These are phyloP conservation scores for Thunnus maccoyii DNA, from an alignment of 2,113 vertebrate genomes.

Conservation along the genomic window DNA sequence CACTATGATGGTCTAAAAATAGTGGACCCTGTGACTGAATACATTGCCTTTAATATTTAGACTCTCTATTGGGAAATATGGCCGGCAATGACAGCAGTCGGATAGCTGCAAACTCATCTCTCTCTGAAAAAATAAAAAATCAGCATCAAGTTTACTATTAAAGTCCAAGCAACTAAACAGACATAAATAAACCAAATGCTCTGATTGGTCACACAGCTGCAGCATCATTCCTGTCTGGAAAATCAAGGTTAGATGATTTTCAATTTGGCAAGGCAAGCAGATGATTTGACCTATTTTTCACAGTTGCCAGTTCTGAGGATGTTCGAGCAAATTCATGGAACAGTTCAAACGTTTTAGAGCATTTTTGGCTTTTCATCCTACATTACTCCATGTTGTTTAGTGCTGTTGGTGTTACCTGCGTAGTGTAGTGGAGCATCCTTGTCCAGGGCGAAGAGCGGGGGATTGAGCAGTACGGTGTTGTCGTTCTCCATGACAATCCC, in stretches of 20 bases:
- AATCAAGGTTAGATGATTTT: conserved; percentile 22
- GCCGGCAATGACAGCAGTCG: conserved; percentile 25
- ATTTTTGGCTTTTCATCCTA: not conserved
- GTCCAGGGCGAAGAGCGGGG: conserved; percentile 96
- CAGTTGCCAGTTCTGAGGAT: not conserved
- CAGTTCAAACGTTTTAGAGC: not conserved
- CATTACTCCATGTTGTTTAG: not conserved
- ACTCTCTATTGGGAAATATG: conserved; percentile 50
- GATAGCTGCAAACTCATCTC: not conserved
- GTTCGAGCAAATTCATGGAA: conserved; percentile 9
- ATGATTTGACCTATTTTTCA: conserved; percentile 63
- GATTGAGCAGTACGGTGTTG: conserved; percentile 97
- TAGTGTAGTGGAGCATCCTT: conserved; percentile 97
- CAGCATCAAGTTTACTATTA: conserved; percentile 29
- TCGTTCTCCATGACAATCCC: conserved; percentile 99
- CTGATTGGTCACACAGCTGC: conserved; percentile 9
- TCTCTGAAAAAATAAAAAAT: conserved; percentile 5
- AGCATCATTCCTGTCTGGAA: conserved; percentile 5
- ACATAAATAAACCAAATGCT: conserved; percentile 9
- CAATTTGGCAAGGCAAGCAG: conserved; percentile 3
- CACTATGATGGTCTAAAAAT: conserved; percentile 75
- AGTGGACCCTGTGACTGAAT: conserved; percentile 62
- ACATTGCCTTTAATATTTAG: conserved; percentile 62
- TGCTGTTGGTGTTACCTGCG: conserved; percentile 86
- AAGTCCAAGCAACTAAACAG: not conserved